Evolutionary conservation across 2,888 invertebrate genomes (phyloP).

Genomic region (Lasioglossum calceatum): DNA sequence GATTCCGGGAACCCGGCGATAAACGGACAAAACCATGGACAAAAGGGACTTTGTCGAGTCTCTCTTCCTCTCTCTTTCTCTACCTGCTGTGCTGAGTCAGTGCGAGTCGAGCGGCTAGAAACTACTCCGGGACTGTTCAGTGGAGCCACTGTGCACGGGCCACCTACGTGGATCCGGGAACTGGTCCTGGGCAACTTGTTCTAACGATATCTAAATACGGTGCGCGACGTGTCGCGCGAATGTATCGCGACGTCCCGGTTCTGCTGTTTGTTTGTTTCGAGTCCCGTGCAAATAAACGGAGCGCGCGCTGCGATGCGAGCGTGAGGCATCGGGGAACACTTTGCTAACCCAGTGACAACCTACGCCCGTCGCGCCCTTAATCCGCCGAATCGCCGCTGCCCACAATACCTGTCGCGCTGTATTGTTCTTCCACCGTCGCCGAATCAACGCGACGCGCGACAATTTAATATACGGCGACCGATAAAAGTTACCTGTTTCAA

Average conservation of each 20-base stretch:
- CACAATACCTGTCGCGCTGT: background rate
- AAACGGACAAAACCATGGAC: slow-evolving; percentile 45
- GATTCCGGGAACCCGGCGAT: slow-evolving; percentile 55
- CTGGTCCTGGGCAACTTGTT: slow-evolving; percentile 56
- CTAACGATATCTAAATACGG: slow-evolving; percentile 62
- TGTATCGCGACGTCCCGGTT: slow-evolving; percentile 25
- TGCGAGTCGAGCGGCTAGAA: slow-evolving; percentile 43
- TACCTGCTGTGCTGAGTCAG: slow-evolving; percentile 71
- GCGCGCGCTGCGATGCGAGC: background rate
- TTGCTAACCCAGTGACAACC: slow-evolving; percentile 42
- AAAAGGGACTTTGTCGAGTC: slow-evolving; percentile 66
- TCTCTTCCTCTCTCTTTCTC: background rate
- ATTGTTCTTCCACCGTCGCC: slow-evolving; percentile 9
- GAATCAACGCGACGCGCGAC: slow-evolving; percentile 31
- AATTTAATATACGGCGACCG: slow-evolving; percentile 30
- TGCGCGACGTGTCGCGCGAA: slow-evolving; percentile 40
- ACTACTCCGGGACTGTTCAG: slow-evolving; percentile 2
- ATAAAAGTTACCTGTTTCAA: background rate
- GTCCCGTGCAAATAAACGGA: slow-evolving; percentile 28
- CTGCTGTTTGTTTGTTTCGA: slow-evolving; percentile 28
- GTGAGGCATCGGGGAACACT: background rate
- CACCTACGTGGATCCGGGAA: slow-evolving; percentile 65
- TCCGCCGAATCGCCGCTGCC: slow-evolving; percentile 22
- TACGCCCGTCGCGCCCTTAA: slow-evolving; percentile 9
- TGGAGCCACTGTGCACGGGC: slow-evolving; percentile 46